Evolutionary conservation across 2,797 vertebrate species (phyloP), one percentile per base, ranked within the genome.

Genomic region (Melanotaenia boesemani): DNA sequence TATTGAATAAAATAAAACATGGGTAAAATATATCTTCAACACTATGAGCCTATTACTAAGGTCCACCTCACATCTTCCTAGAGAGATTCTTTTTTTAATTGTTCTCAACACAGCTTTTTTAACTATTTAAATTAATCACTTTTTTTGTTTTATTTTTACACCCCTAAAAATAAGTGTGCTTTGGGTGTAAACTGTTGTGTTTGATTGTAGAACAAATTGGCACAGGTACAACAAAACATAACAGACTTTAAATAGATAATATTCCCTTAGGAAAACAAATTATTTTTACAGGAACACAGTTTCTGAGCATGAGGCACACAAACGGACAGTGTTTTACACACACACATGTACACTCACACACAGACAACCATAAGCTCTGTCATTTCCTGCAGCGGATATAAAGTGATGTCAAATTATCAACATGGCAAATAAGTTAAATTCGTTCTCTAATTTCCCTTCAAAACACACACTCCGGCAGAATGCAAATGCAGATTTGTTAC

Each of bases 381-480:
- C 77, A 91, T 93, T 91, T 92, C 91, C 91, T 90, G 90, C 72
- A 70, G 88, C 77, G 85, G 90, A 92, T 87, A 89, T 88, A 89
- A 86, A 87, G 74, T 72, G 82, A 87, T 80, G 83, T 84, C 82
- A 87, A 91, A 92, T 92, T 88, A 91, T 89, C 76, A 83, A 83
- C 72, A 84, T 22, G 39, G 82, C 89, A 91, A 90, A 89, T 77
- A 90, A 82, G 81, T 90, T 85, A 48, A 82, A 89, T 87, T 90
- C 80, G 82, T 80, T 78, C 70, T 91, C 88, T 88, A 88, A 91
- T 93, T 91, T 92, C 89, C 88, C 90, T 65, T 67, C 44, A 82
- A 86, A 81, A 50, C 72, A 34, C 7, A 55, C 72, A 28, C 63
- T 16, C 39, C 77, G 68, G 24, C 55, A 34, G 54, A 82, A 79